A percentile compares a stretch with the other conserved stretches of the same genome.
These are phyloP conservation scores for Lottia gigantea DNA, from an alignment of 2,888 invertebrate genomes.

Conservation along the genomic window DNA sequence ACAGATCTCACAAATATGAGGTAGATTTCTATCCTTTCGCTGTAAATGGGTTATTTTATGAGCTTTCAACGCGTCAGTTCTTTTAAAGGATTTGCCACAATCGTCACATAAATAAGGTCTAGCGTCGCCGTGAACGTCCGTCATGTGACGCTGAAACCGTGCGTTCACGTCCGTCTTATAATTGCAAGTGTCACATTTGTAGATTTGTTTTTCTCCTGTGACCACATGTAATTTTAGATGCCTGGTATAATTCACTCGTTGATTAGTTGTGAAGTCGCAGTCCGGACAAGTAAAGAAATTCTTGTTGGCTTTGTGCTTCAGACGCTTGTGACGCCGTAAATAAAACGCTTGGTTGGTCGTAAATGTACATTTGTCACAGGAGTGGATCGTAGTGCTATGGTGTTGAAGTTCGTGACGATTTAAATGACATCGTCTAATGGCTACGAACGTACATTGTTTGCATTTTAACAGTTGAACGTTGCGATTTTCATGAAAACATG, in stretches of 20 bases:
- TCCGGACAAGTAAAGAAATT: constrained; percentile 25
- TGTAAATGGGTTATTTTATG: constrained; percentile 69
- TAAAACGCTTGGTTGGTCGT: constrained; percentile 54
- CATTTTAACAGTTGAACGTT: constrained; percentile 54
- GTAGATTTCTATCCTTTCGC: constrained; percentile 40
- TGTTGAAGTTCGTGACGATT: constrained; percentile 63
- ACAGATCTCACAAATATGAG: constrained; percentile 61
- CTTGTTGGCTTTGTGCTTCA: constrained; percentile 46
- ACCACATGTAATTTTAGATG: constrained; percentile 52
- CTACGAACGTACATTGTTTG: constrained; percentile 65
- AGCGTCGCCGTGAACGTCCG: constrained; percentile 70
- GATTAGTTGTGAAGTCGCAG: constrained; percentile 57
- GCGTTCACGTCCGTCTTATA: constrained; percentile 67
- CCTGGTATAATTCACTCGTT: constrained; percentile 46
- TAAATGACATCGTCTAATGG: constrained; percentile 65
- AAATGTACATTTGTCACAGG: constrained; percentile 61
- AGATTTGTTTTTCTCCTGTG: constrained; percentile 31
- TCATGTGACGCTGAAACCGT: constrained; percentile 66
- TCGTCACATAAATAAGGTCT: constrained; percentile 72
- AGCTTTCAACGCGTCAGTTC: constrained; percentile 70
- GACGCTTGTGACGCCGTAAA: constrained; percentile 51
- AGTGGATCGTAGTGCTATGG: constrained; percentile 54
- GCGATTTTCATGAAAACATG: constrained; percentile 54
- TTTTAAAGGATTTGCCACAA: constrained; percentile 72
- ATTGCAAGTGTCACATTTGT: constrained; percentile 64